Evolutionary conservation across 2,888 invertebrate species (phyloP).

Genomic region (Fragum fragum): DNA sequence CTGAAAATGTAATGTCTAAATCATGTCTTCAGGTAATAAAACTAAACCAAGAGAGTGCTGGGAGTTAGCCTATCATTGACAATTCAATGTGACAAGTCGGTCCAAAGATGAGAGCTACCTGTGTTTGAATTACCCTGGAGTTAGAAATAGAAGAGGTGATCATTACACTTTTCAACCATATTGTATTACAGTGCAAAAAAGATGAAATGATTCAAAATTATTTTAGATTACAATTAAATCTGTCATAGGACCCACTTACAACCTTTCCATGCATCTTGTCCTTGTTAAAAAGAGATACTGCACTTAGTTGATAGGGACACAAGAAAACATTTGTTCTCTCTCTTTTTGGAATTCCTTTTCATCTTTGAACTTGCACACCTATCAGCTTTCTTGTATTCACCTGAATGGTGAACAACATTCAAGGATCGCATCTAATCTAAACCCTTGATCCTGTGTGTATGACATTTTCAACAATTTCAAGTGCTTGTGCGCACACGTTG

Average conservation of each 20-base stretch:
- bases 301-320: neutral
- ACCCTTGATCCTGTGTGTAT: no score
- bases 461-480: no score
- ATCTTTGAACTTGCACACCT: no score
- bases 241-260: conserved; percentile 8
- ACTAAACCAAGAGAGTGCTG: neutral
- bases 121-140: conserved; percentile 24
- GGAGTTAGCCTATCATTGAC: conserved; percentile 5
- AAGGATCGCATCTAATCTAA: neutral
- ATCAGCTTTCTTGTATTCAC: no score
- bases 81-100: conserved; percentile 1
- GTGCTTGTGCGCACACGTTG: no score
- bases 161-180: conserved; percentile 21
- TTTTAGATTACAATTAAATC: conserved; percentile 56
- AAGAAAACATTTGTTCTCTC: no score
- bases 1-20: no score
- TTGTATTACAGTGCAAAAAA: conserved; percentile 24
- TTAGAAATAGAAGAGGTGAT: conserved; percentile 20
- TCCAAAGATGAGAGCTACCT: neutral
- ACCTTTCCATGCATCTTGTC: neutral
- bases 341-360: no score
- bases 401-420: no score
- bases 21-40: no score
- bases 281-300: conserved; percentile 6
- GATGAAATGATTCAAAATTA: conserved; percentile 57